Base-by-base conservation (phyloP, 1,140 invertebrate species). In the Drosophila sp. region DNA sequence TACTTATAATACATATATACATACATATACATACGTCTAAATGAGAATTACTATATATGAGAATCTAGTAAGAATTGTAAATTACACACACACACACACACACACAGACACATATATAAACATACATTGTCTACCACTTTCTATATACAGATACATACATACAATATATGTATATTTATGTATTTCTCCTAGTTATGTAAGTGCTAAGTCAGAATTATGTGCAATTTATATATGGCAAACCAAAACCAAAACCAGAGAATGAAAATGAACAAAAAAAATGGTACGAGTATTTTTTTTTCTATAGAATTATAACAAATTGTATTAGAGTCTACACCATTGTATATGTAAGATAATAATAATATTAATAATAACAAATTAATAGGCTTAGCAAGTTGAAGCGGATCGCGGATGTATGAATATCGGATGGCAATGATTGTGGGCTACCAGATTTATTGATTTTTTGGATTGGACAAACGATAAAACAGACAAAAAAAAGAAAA, bases 11-110 rank as follows among this genome's bases (percentile, higher is more conserved):
- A 70, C 27, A 67, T 65, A 69, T 56, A 70, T 65, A 65, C 30
- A 44, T 50, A 44, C 55, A 69, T 29, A 50, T 41, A 57, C 25
- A 54, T 50, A 57, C 38, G 57, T 44, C 62, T 60, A 69, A 55
- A 50, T 70, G 57, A 17, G 17, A 41, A 62, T 62, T 33, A 60
- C 4, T 70, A 50, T 75, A 69, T 75, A 71, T 76, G 73, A 38
- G 23, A 76, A 63, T 33, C 40, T 66, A 81, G 58, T 78, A 78
- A 80, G 70, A 67, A 74, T 70, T 85, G 70, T 85, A 84, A 69
- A 74, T 63, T 64, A 72, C 40, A 77, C 44, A 47, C 54, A 66
- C 67, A 62, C 62, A 54, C 44, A 55, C 56, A 63, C 55, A 66
- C 56, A 65, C 55, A 65, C 67, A 67, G 65, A 65, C 64, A 73